phyloP scores from a whole-genome alignment of 2,113 vertebrate species.

The Melozone crissalis region DNA sequence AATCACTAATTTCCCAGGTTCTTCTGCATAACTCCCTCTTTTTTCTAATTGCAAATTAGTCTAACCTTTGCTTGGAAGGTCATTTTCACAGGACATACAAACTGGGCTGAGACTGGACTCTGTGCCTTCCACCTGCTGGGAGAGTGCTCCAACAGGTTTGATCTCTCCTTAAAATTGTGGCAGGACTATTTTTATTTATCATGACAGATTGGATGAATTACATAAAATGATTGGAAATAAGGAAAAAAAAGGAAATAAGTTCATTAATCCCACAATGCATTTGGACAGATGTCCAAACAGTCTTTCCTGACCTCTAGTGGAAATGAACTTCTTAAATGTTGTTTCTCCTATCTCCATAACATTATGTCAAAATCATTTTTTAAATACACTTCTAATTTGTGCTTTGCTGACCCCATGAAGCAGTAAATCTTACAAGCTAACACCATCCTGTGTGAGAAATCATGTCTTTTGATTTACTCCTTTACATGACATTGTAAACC shows the following conservation, averaged over 20 bases:
- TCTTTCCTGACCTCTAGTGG: conserved; percentile 17
- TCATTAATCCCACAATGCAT: background rate
- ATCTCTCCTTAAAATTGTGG: background rate
- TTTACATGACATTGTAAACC: background rate
- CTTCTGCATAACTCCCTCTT: background rate
- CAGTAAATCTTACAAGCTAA: background rate
- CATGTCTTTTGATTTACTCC: background rate
- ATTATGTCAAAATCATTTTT: background rate
- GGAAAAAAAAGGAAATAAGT: background rate
- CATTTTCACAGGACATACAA: fast-evolving
- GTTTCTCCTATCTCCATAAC: background rate
- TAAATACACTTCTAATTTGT: background rate
- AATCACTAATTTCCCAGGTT: background rate
- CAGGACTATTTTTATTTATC: background rate
- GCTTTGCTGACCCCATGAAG: background rate
- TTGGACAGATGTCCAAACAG: background rate
- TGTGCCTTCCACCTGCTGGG: fast-evolving
- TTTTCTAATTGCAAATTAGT: background rate
- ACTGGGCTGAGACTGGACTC: background rate
- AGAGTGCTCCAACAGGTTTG: background rate
- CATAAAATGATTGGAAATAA: background rate
- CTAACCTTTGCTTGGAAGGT: background rate
- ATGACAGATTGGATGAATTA: background rate
- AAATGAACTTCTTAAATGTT: background rate
- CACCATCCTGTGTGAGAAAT: background rate